A percentile compares a stretch with the other conserved stretches of the same genome.
These are phyloP conservation scores for Microctonus hyperodae DNA, from an alignment of 2,888 invertebrate genomes.

Conservation along the genomic window DNA sequence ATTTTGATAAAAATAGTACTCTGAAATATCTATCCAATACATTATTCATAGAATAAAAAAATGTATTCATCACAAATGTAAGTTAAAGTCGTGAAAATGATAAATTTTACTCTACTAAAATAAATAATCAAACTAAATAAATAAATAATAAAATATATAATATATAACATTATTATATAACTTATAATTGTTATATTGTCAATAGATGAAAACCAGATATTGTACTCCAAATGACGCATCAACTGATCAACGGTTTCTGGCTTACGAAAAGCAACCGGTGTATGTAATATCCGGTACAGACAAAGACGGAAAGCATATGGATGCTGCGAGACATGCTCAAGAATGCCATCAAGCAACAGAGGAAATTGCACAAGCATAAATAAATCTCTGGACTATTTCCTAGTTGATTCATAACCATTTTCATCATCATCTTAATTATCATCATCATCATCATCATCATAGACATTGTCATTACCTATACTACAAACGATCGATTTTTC, in stretches of 20 bases:
- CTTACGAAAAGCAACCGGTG: slow-evolving; percentile 70
- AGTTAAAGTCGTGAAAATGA: too few relatives aligned
- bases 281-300: slow-evolving; percentile 75
- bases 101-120: too few relatives aligned
- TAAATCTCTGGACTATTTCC: not conserved
- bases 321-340: slow-evolving; percentile 35
- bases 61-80: too few relatives aligned
- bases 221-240: slow-evolving; percentile 22
- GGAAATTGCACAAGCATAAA: slow-evolving; percentile 27
- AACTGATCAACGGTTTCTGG: slow-evolving; percentile 67
- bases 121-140: too few relatives aligned
- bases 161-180: not conserved
- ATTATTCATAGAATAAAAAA: too few relatives aligned
- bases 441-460: too few relatives aligned
- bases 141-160: too few relatives aligned
- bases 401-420: not conserved
- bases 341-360: slow-evolving; percentile 15
- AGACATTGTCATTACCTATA: too few relatives aligned
- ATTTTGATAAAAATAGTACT: too few relatives aligned
- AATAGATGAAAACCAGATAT: slow-evolving; percentile 51
- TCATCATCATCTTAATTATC: too few relatives aligned
- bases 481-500: not conserved
- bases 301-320: slow-evolving; percentile 66
- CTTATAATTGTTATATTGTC: slow-evolving; percentile 9
- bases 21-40: too few relatives aligned